phyloP scores from a whole-genome alignment of 2,888 invertebrate genomes.

The Eutolmus rufibarbis region DNA sequence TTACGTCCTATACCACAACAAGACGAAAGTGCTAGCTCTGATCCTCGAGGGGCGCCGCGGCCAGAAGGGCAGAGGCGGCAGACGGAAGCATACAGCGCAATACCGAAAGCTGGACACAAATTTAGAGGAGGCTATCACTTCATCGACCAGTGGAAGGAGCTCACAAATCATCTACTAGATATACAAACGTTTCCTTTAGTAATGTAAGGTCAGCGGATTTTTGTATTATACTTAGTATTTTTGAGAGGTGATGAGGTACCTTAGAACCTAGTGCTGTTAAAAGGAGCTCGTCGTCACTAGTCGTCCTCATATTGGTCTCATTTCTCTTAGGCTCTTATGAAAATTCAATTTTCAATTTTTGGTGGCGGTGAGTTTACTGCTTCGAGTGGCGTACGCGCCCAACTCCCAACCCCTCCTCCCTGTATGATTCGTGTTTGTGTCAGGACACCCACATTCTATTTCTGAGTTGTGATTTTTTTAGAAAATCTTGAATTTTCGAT shows the following conservation, averaged over 20 bases:
- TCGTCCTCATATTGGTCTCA: neutral
- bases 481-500: neutral
- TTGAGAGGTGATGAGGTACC: neutral
- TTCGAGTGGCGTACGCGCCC: neutral
- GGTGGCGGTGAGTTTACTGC: neutral
- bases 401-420: neutral
- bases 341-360: neutral
- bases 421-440: neutral
- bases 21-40: slow-evolving; percentile 74
- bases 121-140: slow-evolving; percentile 73
- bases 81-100: slow-evolving; percentile 68
- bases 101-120: slow-evolving; percentile 73
- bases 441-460: neutral
- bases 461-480: slow-evolving; percentile 3
- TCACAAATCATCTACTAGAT: slow-evolving; percentile 53
- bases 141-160: slow-evolving; percentile 53
- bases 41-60: slow-evolving; percentile 68
- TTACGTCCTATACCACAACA: slow-evolving; percentile 71
- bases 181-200: neutral
- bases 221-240: neutral
- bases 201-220: neutral
- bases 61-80: slow-evolving; percentile 52
- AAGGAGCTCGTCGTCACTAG: neutral
- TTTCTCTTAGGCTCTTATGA: neutral
- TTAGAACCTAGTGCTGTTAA: neutral